Evolutionary conservation across 1,140 invertebrate genomes (phyloP).

Genomic region (Subanguina moxae): DNA sequence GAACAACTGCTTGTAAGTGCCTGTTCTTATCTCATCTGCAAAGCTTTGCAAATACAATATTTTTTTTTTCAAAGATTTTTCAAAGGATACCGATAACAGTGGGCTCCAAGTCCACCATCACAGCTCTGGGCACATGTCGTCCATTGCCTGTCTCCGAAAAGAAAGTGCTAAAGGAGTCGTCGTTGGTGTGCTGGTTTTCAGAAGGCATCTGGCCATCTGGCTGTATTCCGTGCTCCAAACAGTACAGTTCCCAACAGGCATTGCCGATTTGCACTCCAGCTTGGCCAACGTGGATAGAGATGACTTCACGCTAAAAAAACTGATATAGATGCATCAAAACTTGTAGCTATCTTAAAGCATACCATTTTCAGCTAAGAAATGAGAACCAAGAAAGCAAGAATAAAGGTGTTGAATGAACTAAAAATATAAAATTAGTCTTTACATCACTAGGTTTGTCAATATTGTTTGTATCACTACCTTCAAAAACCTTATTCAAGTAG

Average conservation of each 20-base stretch:
- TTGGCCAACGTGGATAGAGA: slow-evolving; percentile 81
- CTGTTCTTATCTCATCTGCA: background rate
- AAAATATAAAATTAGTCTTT: too few species aligned
- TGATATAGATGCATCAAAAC: background rate
- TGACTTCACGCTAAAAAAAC: slow-evolving; percentile 67
- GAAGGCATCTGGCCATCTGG: slow-evolving; percentile 68
- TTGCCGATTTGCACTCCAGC: slow-evolving; percentile 84
- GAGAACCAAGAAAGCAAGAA: background rate
- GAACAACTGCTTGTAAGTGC: too few species aligned
- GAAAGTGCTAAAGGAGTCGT: slow-evolving; percentile 65
- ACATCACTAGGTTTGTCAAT: too few species aligned
- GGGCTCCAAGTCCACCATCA: slow-evolving; percentile 60
- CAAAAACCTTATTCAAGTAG: too few species aligned
- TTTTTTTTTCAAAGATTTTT: background rate
- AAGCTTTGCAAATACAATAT: background rate
- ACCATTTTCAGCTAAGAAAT: slow-evolving; percentile 8
- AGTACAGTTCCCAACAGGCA: slow-evolving; percentile 77
- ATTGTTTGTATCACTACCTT: too few species aligned
- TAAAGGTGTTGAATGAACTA: background rate
- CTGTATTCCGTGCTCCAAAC: slow-evolving; percentile 73
- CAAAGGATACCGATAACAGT: slow-evolving; percentile 60
- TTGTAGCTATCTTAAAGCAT: background rate
- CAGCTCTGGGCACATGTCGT: slow-evolving; percentile 56
- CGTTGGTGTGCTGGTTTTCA: slow-evolving; percentile 63
- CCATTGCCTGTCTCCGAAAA: slow-evolving; percentile 64